A percentile compares a stretch with the other conserved stretches of the same genome.
These are phyloP conservation scores for Panurus biarmicus DNA, from an alignment of 2,113 vertebrate species.

Conservation along the genomic window DNA sequence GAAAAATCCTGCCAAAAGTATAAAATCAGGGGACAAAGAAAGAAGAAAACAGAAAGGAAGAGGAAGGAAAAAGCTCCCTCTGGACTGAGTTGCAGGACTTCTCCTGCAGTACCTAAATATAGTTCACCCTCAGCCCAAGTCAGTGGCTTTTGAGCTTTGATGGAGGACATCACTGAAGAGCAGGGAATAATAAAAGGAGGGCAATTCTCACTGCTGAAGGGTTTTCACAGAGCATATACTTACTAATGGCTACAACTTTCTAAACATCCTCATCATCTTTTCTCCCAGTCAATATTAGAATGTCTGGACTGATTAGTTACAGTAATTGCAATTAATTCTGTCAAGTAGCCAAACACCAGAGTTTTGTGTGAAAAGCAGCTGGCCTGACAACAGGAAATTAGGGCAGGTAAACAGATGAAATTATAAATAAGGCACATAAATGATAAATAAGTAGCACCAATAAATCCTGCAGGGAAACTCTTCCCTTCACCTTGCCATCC, in stretches of 20 bases:
- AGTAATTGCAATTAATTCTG: not conserved
- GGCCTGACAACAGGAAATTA: not conserved
- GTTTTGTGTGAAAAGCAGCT: not conserved
- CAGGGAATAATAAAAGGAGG: not conserved
- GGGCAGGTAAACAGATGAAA: not conserved
- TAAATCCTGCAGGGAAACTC: not conserved
- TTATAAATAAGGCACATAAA: not conserved
- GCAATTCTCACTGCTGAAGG: not conserved
- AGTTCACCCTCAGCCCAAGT: not conserved
- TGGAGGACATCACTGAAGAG: not conserved
- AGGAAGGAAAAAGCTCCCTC: not conserved
- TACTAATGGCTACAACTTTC: not conserved
- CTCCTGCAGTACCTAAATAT: not conserved
- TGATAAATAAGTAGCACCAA: not conserved
- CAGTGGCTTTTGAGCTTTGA: not conserved
- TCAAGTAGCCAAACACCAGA: not conserved
- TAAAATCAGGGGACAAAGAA: fast-evolving
- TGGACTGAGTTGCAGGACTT: not conserved
- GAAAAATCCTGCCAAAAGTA: not conserved
- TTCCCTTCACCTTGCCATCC: not conserved
- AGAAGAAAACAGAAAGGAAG: not conserved
- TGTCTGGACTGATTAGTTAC: not conserved
- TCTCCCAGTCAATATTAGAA: not conserved
- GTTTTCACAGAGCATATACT: not conserved
- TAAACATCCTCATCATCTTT: not conserved